Base-by-base conservation (phyloP, 2,888 invertebrate species). In the Ichneumoninae sp. region DNA sequence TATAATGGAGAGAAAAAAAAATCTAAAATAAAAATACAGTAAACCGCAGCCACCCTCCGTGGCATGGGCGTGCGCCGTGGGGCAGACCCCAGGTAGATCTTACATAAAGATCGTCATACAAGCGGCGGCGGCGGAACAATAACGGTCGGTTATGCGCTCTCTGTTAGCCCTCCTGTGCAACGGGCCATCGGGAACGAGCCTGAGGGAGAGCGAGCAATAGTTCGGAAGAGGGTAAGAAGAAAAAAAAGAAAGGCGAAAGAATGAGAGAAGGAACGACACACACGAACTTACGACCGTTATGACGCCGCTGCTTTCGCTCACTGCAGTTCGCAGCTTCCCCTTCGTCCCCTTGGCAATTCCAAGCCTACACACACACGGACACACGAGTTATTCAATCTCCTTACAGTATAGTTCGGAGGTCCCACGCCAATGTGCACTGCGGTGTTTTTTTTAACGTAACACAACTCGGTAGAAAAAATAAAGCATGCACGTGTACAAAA, bases 11-110 rank as follows among this genome's bases (percentile, higher is more conserved):
- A 82, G 68, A 78, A 68, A 66, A 65, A 65, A 87, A 90, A 86
- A 86, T 87, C 87, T 85, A 83, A 85, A 74, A 84, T 72, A 82
- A 85, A 85, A 82, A 82, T 77, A 82, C 82, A 82, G 79, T 88
- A 90, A 92, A 92, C 92, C 92, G 87, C 92, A 91, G 90, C 90
- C 91, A 91, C 92, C 91, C 91, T 91, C 90, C 57, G 80, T 89
- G 89, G 89, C 86, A 91, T 91, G 91, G 91, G 93, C 92, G 93
- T 92, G 91, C 92, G 92, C 89, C 91, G 87, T 90, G 87, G 88
- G 89, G 88, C 80, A 68, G 70, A 88, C 86, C 87, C 90, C 91
- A 90, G 91, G 91, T 90, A 91, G 91, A 91, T 91, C 92, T 91
- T 90, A 88, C 90, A 91, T 91, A 92, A 92, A 92, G 92, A 93